Conservation (phyloP, 2,113 vertebrate species). For the Oncorhynchus clarkii region DNA sequence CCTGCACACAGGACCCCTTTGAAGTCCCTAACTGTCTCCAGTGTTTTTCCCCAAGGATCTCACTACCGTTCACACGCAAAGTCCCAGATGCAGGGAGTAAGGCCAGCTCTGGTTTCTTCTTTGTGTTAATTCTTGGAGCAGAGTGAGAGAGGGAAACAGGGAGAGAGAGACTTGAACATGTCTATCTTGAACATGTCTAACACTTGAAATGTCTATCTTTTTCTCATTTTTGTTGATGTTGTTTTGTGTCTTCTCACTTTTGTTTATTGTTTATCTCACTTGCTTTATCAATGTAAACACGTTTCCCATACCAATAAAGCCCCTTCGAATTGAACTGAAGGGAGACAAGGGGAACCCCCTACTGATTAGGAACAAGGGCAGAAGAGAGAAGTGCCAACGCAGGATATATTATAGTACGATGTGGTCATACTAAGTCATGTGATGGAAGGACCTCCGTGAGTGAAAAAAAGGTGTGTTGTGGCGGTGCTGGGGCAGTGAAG, state of each 20-base stretch:
- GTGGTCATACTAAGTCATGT: constrained; percentile 48
- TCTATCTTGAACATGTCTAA: too few species aligned
- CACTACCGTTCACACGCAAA: constrained; percentile 38
- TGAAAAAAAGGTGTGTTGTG: not conserved
- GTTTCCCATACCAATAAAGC: too few species aligned
- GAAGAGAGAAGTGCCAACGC: constrained; percentile 53
- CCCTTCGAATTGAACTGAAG: too few species aligned
- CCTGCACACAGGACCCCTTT: constrained; percentile 54
- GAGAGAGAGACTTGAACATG: not conserved
- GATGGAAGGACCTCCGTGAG: constrained; percentile 34
- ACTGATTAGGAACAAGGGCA: constrained; percentile 50
- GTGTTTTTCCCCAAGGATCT: constrained; percentile 32
- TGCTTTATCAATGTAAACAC: too few species aligned
- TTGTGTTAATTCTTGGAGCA: constrained; percentile 17
- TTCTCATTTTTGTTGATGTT: too few species aligned
- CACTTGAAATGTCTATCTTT: too few species aligned
- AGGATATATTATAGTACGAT: constrained; percentile 63
- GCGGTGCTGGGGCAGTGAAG: not conserved
- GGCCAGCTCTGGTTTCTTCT: constrained; percentile 11
- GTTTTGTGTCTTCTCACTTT: too few species aligned
- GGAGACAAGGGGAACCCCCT: constrained; percentile 22
- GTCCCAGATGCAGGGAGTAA: constrained; percentile 1
- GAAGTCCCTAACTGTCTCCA: constrained; percentile 55
- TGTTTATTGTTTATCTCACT: too few species aligned
- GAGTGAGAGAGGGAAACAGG: not conserved